phyloP scores from a whole-genome alignment of 2,113 vertebrate genomes.

The Saccopteryx leptura region DNA sequence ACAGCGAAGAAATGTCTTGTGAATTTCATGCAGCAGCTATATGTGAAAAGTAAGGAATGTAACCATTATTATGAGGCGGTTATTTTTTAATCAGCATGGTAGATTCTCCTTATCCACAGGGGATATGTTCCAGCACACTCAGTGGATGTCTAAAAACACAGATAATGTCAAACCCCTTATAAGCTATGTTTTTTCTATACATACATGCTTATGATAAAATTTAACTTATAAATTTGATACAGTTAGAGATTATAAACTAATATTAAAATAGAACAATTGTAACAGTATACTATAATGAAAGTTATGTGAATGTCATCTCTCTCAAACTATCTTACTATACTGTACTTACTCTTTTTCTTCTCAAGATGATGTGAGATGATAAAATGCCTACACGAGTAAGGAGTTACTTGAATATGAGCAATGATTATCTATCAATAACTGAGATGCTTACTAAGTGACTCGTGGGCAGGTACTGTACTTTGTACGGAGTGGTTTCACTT shows the following conservation, averaged over 20 bases:
- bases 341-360: background rate
- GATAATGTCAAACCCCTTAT: background rate
- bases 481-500: background rate
- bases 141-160: background rate
- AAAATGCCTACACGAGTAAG: background rate
- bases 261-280: background rate
- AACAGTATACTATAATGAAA: background rate
- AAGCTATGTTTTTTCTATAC: background rate
- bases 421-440: background rate
- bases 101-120: background rate
- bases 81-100: background rate
- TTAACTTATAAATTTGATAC: background rate
- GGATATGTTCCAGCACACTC: background rate
- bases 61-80: background rate
- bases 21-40: background rate
- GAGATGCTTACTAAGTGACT: background rate
- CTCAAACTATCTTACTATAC: background rate
- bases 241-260: background rate
- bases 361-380: background rate
- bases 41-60: constrained; percentile 42
- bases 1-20: background rate
- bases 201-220: background rate
- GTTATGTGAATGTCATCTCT: background rate
- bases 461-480: background rate
- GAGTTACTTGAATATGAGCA: background rate